These are phyloP conservation scores for Trichacis sp. DNA, from an alignment of 2,888 invertebrate species.

Conservation along the genomic window DNA sequence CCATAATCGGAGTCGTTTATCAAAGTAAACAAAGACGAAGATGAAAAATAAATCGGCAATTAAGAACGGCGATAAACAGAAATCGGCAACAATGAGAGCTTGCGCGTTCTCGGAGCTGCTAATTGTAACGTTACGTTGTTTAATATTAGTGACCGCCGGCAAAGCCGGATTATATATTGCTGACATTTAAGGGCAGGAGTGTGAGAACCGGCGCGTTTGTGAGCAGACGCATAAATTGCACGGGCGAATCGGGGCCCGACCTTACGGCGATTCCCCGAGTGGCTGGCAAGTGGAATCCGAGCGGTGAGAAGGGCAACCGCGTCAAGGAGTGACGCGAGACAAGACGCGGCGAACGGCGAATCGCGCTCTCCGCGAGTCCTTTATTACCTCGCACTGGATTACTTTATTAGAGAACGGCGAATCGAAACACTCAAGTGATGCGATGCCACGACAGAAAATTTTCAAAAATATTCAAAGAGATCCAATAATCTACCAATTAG, in stretches of 20 bases:
- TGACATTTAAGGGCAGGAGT: conserved; percentile 43
- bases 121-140: conserved; percentile 42
- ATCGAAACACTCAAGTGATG: conserved; percentile 14
- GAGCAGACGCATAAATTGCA: conserved; percentile 43
- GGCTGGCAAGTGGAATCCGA: conserved; percentile 33
- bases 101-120: conserved; percentile 20
- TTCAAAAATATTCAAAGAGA: too few relatives aligned
- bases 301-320: conserved; percentile 28
- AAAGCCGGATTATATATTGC: conserved; percentile 34
- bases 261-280: conserved; percentile 40
- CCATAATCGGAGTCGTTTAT: too few relatives aligned
- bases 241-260: conserved; percentile 29
- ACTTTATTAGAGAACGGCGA: conserved; percentile 29
- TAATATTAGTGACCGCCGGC: conserved; percentile 38
- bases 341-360: conserved; percentile 14
- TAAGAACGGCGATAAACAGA: too few relatives aligned
- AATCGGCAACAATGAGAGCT: too few relatives aligned
- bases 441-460: too few relatives aligned
- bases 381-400: conserved; percentile 10
- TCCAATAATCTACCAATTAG: too few relatives aligned
- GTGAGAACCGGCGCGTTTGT: conserved; percentile 42
- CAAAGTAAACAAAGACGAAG: too few relatives aligned
- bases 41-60: too few relatives aligned
- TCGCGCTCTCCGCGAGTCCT: conserved; percentile 8
- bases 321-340: conserved; percentile 36